Evolutionary conservation across 2,113 vertebrate genomes (phyloP), one percentile per base, ranked within the genome.

Genomic region (Oenanthe oenanthe): DNA sequence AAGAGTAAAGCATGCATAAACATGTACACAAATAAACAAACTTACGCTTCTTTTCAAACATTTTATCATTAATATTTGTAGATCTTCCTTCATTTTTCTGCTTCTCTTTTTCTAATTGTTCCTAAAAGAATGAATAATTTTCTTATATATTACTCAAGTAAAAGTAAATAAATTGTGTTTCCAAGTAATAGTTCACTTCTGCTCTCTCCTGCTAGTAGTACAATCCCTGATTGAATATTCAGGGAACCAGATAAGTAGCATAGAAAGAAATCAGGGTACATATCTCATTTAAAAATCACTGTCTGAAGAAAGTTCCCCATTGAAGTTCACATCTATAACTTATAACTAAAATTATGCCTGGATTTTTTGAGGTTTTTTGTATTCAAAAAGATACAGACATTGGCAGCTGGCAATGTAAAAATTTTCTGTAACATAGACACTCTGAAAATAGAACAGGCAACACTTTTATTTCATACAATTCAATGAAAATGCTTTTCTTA

Each of bases 31-130:
- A 91, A 81, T 43, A 93, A 92, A 89, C 26, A 48, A 28, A 97
- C 98, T 98, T 97, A 99, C 98, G 98, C 87, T 98, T 99, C 96
- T 98, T 99, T 70, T 99, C 98, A 56, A 97, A 97, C 18, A 97
- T 97, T 94, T 98, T 98, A 40, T 99, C 98, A 84, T 85, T 98
- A 71, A 87, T 63, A 78, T 89, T 97, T 61, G 97, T 67, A 65
- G 97, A 71, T 77, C 98, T 98, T 68, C 97, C 97, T 73, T 98
- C 98, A 56, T 78, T 98, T 95, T 98, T 98, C 47, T 98, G 98
- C 82, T 98, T 98, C 86, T 98, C 98, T 91, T 98, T 98, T 93
- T 98, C 98, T 83, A 98, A 86, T 48, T 98, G 97, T 80, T 99
- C 98, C 98, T 99, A 68, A 93, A 89, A 72, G 48, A 89, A 96